Evolutionary conservation across 1,140 invertebrate species (phyloP), one percentile per base, ranked within the genome.

Genomic region (Linepithema humile): DNA sequence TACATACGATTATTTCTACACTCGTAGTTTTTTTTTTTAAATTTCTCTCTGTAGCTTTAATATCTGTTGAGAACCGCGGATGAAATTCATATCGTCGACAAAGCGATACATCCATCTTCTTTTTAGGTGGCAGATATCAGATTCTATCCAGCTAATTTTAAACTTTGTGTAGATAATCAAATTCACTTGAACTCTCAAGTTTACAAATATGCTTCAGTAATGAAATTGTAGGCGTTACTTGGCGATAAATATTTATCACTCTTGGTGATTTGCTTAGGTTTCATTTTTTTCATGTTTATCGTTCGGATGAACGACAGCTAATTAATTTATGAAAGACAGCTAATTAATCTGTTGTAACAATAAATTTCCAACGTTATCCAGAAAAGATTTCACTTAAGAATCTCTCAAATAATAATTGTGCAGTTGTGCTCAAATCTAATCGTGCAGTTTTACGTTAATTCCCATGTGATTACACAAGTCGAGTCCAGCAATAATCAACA

Each of bases 181-280:
- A 35, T 35, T n/a, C 40, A 32, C 0, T 35, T 32, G 40, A 62
- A 59, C 59, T 29, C 15, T 35, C 32, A 23, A 67, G 1, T 10
- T 45, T 20, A 35, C 40, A 35, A 29, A 43, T n/a, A 55, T 55
- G 29, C 65, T n/a, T 7, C 48, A 20, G 15, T 12, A 17, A 70
- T 65, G 45, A 45, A 45, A 23, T 12, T 62, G 85, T 87, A 29
- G 67, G 84, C 84, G 62, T 62, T 17, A 50, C 45, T 29, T 23
- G 15, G 35, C 77, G 64, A 84, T 73, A 84, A 84, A 78, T 23
- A 5, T 20, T 15, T 12, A 17, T 67, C 17, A 60, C 59, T 62
- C 20, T 69, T 48, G 67, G 40, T 40, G 20, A 64, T 35, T 29
- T 15, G 59, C n/a, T 57, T 29, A n/a, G n/a, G 15, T 72, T 26